These are phyloP conservation scores for Trichopoda pennipes DNA, from an alignment of 2,888 invertebrate species.

Conservation along the genomic window DNA sequence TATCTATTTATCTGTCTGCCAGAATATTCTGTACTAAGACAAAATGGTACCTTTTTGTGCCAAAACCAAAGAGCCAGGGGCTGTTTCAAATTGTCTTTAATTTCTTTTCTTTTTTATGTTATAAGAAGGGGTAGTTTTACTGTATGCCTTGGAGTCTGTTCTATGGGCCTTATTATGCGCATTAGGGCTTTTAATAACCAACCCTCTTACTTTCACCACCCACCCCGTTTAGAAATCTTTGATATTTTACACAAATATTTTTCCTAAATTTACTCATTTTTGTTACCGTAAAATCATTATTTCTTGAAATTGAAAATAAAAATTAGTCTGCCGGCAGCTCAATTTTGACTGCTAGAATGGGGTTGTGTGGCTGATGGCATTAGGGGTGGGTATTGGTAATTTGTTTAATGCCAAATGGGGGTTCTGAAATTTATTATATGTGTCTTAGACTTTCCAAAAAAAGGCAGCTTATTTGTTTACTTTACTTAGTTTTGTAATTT, in stretches of 20 bases:
- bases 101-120: slow-evolving; percentile 15
- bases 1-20: background rate
- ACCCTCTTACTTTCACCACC: slow-evolving; percentile 26
- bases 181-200: slow-evolving; percentile 59
- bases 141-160: slow-evolving; percentile 8
- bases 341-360: slow-evolving; percentile 8
- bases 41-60: slow-evolving; percentile 38
- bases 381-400: slow-evolving; percentile 57
- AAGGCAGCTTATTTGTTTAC: background rate
- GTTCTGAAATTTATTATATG: slow-evolving; percentile 45
- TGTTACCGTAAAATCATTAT: slow-evolving; percentile 15
- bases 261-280: background rate
- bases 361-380: background rate
- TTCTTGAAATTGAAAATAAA: slow-evolving; percentile 22
- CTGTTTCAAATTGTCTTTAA: slow-evolving; percentile 42
- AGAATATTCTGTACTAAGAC: slow-evolving; percentile 15
- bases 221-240: slow-evolving; percentile 22
- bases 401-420: slow-evolving; percentile 57
- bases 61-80: slow-evolving; percentile 34
- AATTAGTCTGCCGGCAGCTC: slow-evolving; percentile 15
- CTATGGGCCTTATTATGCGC: slow-evolving; percentile 46
- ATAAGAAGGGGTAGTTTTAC: slow-evolving; percentile 41
- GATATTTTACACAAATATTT: background rate
- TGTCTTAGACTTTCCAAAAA: background rate
- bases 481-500: slow-evolving; percentile 2